Evolutionary conservation across 2,888 invertebrate genomes (phyloP), one percentile per base, ranked within the genome.

Genomic region (Himalopsyche kuldschensis): DNA sequence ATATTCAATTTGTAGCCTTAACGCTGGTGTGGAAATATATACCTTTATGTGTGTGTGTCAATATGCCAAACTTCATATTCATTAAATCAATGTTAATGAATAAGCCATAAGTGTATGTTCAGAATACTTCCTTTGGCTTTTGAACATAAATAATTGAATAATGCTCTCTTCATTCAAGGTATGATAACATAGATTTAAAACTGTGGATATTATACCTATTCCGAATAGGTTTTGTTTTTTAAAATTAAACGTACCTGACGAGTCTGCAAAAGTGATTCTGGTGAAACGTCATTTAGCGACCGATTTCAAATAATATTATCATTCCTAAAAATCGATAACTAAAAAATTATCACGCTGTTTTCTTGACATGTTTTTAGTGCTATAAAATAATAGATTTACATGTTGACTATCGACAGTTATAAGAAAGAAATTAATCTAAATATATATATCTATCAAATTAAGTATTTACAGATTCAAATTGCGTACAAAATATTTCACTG

Each of bases 141-240:
- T 41, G 41, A 41, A 41, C 41, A 41, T 41, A 15, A 41, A 41
- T 15, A 35, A 35, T 10, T 6, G 15, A 41, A 41, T 41, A 15
- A 41, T 27, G 76, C 78, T 78, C 69, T 82, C 75, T 82, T 78
- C 78, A 77, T 78, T 41, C 41, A 15, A n/a, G 27, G 15, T 69
- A 69, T 27, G 20, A 69, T 69, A 30, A 27, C 30, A 4, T 69
- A 30, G 11, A 69, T 69, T 30, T 24, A 69, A 69, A 27, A 69
- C 24, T 30, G 30, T 24, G 69, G 27, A 69, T 11, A 11, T 69
- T 69, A 4, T 69, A 69, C 69, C 27, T 27, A 69, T 69, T 69
- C 24, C 27, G 69, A 69, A 30, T 69, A 69, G 69, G 69, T 8
- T 69, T 75, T 82, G 24, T 82, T 69, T 32, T n/a, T 77, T 78